phyloP scores from a whole-genome alignment of 2,888 invertebrate genomes.

The Synergus umbraculus region DNA sequence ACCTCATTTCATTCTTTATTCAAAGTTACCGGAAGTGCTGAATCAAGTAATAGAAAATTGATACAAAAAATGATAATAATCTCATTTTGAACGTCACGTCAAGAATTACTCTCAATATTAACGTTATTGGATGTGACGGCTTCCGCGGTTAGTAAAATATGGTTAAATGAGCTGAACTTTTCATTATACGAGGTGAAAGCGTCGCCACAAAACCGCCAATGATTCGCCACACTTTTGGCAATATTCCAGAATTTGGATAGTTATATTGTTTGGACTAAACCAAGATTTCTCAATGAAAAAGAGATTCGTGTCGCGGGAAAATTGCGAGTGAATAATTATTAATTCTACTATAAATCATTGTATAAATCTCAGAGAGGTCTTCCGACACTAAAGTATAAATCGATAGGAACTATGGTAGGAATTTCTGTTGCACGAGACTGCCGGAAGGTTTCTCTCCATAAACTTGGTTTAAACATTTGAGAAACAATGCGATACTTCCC shows the following conservation, averaged over 20 bases:
- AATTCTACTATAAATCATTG: background rate
- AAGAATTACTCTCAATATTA: background rate
- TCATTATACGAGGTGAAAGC: slow-evolving; percentile 2
- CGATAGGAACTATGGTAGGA: slow-evolving; percentile 52
- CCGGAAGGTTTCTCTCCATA: slow-evolving; percentile 41
- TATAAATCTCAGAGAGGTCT: background rate
- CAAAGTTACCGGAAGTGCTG: background rate
- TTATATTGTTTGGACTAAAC: slow-evolving; percentile 5
- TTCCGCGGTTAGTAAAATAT: slow-evolving; percentile 26
- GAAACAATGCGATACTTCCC: slow-evolving; percentile 52
- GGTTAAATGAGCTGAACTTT: slow-evolving; percentile 11
- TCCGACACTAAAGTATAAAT: slow-evolving; percentile 37
- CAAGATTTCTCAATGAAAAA: background rate
- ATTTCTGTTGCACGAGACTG: slow-evolving; percentile 54
- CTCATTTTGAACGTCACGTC: background rate
- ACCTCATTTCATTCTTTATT: slow-evolving; percentile 28
- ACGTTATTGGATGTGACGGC: background rate
- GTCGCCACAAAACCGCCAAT: slow-evolving; percentile 3
- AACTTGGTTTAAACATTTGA: slow-evolving; percentile 52
- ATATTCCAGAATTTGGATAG: slow-evolving; percentile 19
- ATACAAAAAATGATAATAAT: too few species aligned
- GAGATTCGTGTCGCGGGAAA: background rate
- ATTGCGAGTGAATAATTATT: too few species aligned
- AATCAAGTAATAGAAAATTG: background rate
- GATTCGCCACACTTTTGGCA: slow-evolving; percentile 26